Evolutionary conservation across 2,797 vertebrate genomes (phyloP).

Genomic region (Cossypha niveicapilla): DNA sequence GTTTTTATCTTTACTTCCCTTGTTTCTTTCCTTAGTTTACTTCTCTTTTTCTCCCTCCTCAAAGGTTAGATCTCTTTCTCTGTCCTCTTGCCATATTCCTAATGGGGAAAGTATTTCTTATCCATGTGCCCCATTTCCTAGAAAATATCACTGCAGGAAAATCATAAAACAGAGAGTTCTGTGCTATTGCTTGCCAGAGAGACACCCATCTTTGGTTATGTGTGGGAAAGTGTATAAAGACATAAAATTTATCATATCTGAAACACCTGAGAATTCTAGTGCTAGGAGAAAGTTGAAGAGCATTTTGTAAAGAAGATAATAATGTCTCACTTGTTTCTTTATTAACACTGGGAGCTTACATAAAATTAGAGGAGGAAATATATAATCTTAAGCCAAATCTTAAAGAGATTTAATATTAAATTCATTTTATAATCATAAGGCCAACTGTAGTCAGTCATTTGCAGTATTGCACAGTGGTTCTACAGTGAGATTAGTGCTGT

Average conservation of each 20-base stretch:
- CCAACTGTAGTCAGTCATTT: fast-evolving
- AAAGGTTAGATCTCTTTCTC: not conserved
- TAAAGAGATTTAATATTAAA: not conserved
- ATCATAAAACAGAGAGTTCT: slow-evolving; percentile 38
- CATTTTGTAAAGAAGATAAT: not conserved
- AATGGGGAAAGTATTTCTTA: slow-evolving; percentile 7
- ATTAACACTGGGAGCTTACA: not conserved
- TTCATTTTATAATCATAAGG: not conserved
- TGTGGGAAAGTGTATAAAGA: not conserved
- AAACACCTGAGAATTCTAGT: not conserved
- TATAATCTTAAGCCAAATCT: not conserved
- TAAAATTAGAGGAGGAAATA: not conserved
- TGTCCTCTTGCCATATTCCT: not conserved
- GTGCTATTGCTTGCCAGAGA: slow-evolving; percentile 13
- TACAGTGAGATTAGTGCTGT: not conserved
- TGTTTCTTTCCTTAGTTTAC: not conserved
- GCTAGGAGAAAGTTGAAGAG: not conserved
- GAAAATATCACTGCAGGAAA: slow-evolving; percentile 12
- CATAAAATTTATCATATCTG: not conserved
- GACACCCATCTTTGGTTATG: not conserved
- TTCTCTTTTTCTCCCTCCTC: not conserved
- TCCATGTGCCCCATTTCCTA: slow-evolving; percentile 35
- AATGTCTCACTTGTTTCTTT: not conserved
- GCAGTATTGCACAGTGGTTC: not conserved
- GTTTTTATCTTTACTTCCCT: not conserved